Evolutionary conservation across 2,888 invertebrate species (phyloP).

Genomic region (Listrodromus nycthemerus): DNA sequence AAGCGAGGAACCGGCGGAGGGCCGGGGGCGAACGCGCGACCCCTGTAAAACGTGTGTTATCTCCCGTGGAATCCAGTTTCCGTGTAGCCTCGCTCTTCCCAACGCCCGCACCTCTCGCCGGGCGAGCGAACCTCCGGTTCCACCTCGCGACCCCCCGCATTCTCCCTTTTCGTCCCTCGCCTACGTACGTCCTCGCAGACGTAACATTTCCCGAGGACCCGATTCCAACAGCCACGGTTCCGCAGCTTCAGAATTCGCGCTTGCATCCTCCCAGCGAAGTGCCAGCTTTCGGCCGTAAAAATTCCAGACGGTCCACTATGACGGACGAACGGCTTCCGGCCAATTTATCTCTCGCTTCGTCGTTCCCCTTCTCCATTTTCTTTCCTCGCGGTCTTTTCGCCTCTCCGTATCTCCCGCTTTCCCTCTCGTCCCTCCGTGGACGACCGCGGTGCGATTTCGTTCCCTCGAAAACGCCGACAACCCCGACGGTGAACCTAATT

Average conservation of each 20-base stretch:
- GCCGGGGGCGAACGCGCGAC: conserved; percentile 30
- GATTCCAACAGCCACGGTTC: conserved; percentile 29
- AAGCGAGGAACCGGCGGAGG: conserved; percentile 2
- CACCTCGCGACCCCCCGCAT: background rate
- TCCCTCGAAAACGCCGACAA: conserved; percentile 56
- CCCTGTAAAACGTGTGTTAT: conserved; percentile 68
- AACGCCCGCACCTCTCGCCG: conserved; percentile 45
- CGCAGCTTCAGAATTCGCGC: conserved; percentile 31
- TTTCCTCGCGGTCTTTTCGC: background rate
- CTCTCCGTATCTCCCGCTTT: conserved; percentile 21
- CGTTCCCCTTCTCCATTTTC: background rate
- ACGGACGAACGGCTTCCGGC: conserved; percentile 47
- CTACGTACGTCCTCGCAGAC: background rate
- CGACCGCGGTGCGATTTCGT: conserved; percentile 49
- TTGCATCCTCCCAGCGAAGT: conserved; percentile 67
- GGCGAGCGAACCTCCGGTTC: conserved; percentile 5
- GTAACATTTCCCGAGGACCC: background rate
- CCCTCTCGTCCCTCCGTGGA: conserved; percentile 31
- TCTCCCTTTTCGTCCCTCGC: conserved; percentile 1
- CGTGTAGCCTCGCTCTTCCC: conserved; percentile 10
- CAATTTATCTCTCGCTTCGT: background rate
- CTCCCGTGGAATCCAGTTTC: conserved; percentile 66
- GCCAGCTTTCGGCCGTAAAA: conserved; percentile 78
- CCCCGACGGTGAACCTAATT: conserved; percentile 77
- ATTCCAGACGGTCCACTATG: conserved; percentile 78